A percentile compares a stretch with the other conserved stretches of the same genome.
Conservation (phyloP, 2,797 vertebrate species). For the Channallabes apus region DNA sequence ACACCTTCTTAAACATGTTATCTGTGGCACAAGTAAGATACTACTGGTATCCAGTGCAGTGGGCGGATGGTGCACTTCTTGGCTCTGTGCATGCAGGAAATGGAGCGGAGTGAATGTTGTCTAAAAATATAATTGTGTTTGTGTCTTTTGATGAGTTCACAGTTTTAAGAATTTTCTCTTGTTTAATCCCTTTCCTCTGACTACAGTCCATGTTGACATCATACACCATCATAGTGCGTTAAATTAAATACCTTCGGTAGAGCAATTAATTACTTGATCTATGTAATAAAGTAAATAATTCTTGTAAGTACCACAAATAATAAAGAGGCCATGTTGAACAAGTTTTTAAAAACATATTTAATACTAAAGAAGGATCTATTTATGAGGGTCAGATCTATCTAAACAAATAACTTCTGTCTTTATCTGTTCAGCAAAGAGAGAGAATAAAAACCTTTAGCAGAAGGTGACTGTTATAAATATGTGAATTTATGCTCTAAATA, state of each 20-base stretch:
- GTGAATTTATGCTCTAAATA: background rate
- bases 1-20: background rate
- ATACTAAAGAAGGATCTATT: background rate
- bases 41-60: background rate
- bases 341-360: background rate
- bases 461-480: background rate
- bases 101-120: background rate
- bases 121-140: background rate
- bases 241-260: background rate
- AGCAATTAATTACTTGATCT: background rate
- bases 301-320: background rate
- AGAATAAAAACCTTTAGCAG: background rate
- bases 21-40: background rate
- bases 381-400: background rate
- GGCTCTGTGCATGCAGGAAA: background rate
- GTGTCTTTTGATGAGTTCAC: background rate
- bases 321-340: background rate
- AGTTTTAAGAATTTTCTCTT: background rate
- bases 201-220: no score
- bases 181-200: background rate
- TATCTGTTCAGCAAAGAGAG: background rate
- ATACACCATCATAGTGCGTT: background rate
- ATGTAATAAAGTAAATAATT: background rate
- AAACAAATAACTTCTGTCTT: background rate
- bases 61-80: no score